Base-by-base conservation (phyloP, 2,113 vertebrate genomes). In the Solea senegalensis region DNA sequence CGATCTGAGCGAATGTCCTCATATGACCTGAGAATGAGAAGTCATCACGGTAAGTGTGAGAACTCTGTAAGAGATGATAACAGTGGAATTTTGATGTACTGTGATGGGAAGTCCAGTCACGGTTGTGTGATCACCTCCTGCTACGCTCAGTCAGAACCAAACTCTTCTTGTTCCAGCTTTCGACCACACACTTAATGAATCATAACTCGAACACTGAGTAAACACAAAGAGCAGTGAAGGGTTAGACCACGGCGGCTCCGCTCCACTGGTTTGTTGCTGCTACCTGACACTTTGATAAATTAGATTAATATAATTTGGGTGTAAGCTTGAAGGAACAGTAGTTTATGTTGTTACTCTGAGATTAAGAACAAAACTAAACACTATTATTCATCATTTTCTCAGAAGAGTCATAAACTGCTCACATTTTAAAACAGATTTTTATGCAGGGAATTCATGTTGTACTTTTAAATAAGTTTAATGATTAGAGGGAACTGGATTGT, bases 91-190 rank as follows among this genome's bases (percentile, higher is more conserved):
- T 6, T 41, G 65, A 58, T 74, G 0, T 51, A 69, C 14, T 0
- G 0, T n/a, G 13, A 28, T 72, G 69, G 85, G 86, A 72, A 85
- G 88, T 86, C 83, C 61, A 0, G 60, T 74, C 76, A 74, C 1
- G 80, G 79, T 9, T 7, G 8, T 61, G 78, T 45, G 68, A 83
- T 69, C 62, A 74, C n/a, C 45, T 56, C 27, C 71, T 43, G 86
- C 84, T 80, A 73, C 77, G 76, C 46, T 76, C 28, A 57, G 3
- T 58, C 9, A 13, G 80, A 85, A 90, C 88, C 89, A 73, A 79
- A 65, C 52, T 72, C 44, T 40, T 45, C 62, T 50, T 45, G 60
- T 28, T 58, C 21, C 7, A 5, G 10, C n/a, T 40, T 59, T 57
- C 53, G 16, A 61, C 7, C 40, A 21, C 56, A 14, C 55, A 65